These are phyloP conservation scores for Amiota communis DNA, from an alignment of 2,888 invertebrate genomes.

Conservation along the genomic window DNA sequence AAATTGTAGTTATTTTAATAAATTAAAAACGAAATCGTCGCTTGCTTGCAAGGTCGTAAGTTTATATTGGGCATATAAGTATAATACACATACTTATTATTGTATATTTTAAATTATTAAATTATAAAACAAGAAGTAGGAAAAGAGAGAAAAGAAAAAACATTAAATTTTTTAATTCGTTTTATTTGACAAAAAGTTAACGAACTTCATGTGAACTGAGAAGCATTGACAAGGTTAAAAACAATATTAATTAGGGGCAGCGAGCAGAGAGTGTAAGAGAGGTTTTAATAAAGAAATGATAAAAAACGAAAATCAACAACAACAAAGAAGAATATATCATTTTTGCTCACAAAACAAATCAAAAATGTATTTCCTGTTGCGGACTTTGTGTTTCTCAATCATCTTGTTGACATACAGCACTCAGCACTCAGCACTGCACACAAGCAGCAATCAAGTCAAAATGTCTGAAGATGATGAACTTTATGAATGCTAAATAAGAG, in stretches of 20 bases:
- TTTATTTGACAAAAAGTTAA: slow-evolving; percentile 23
- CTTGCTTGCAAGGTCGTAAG: slow-evolving; percentile 4
- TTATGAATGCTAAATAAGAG: too few relatives aligned
- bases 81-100: background rate
- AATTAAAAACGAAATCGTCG: background rate
- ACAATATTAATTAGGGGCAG: background rate
- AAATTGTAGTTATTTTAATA: background rate
- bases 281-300: too few relatives aligned
- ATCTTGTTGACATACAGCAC: too few relatives aligned
- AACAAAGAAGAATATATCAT: too few relatives aligned
- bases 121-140: background rate
- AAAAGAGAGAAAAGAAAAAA: background rate
- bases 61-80: background rate
- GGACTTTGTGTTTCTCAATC: too few relatives aligned
- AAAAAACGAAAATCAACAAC: too few relatives aligned
- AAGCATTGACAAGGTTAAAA: slow-evolving; percentile 16
- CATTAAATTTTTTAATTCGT: background rate
- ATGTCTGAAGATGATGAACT: too few relatives aligned
- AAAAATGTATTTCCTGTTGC: too few relatives aligned
- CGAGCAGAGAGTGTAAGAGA: too few relatives aligned
- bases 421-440: too few relatives aligned
- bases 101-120: background rate
- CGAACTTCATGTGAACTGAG: slow-evolving; percentile 4
- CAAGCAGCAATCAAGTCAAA: too few relatives aligned
- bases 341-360: too few relatives aligned